Conservation (phyloP, 2,888 invertebrate species). For the Platycheirus rosarum region DNA sequence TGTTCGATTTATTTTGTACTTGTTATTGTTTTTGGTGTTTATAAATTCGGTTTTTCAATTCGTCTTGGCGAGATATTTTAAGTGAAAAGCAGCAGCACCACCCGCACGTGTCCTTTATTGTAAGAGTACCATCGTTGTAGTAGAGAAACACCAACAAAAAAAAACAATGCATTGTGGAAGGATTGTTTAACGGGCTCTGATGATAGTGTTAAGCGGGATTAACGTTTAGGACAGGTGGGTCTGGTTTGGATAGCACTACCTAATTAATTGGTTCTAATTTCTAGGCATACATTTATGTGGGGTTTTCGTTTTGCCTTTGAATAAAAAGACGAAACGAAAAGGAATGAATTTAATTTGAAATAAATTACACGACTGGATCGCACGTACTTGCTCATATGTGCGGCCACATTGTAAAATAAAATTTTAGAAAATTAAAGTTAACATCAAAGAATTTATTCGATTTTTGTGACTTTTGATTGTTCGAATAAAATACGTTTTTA, state of each 20-base stretch:
- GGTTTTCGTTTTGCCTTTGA: too few species aligned
- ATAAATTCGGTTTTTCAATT: slow-evolving; percentile 26
- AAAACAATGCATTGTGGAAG: slow-evolving; percentile 18
- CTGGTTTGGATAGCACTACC: slow-evolving; percentile 17
- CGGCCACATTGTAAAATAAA: too few species aligned
- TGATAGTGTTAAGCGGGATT: slow-evolving; percentile 66
- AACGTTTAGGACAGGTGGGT: slow-evolving; percentile 60
- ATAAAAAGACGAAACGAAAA: too few species aligned
- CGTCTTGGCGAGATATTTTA: not conserved
- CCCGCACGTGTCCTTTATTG: slow-evolving; percentile 55
- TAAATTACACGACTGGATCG: too few species aligned
- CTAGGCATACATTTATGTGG: too few species aligned
- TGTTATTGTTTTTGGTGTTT: slow-evolving; percentile 35
- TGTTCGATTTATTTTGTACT: slow-evolving; percentile 50
- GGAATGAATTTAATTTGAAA: too few species aligned
- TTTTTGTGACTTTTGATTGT: too few species aligned
- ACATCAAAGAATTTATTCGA: too few species aligned
- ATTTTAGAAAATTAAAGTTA: too few species aligned
- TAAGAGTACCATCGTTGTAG: too few species aligned
- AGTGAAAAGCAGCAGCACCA: slow-evolving; percentile 31
- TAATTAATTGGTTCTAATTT: slow-evolving; percentile 24
- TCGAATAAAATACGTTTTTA: too few species aligned
- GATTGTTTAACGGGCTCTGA: slow-evolving; percentile 27
- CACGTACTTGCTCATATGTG: too few species aligned
- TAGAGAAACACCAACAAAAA: not conserved